These are phyloP conservation scores for Philotrypesis tridentata DNA, from an alignment of 1,140 invertebrate species.

Conservation along the genomic window DNA sequence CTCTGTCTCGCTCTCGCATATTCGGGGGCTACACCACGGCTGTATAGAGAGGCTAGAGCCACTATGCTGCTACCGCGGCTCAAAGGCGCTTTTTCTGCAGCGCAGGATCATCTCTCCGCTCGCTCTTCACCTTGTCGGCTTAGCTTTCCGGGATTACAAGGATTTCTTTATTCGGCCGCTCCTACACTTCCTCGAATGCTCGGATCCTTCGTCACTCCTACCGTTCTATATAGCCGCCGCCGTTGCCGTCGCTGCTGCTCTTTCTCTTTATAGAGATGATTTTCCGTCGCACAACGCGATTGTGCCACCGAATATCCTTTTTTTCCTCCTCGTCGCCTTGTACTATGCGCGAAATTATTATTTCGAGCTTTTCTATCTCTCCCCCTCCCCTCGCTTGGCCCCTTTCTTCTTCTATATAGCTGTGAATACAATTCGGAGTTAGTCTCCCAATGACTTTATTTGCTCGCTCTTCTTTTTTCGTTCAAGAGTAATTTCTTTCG, in stretches of 20 bases:
- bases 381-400: no score
- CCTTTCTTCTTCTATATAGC: no score
- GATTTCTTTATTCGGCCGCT: slow-evolving; percentile 62
- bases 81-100: background rate
- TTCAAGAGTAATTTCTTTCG: background rate
- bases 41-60: background rate
- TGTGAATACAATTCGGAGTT: background rate
- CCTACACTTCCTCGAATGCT: slow-evolving; percentile 36
- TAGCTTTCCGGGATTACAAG: slow-evolving; percentile 64
- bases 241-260: background rate
- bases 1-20: slow-evolving; percentile 59
- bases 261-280: background rate
- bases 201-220: slow-evolving; percentile 18
- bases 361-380: background rate
- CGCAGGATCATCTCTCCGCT: slow-evolving; percentile 39
- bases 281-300: background rate
- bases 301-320: background rate
- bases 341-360: background rate
- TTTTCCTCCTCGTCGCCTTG: background rate
- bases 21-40: slow-evolving; percentile 40
- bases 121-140: slow-evolving; percentile 60
- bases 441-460: slow-evolving; percentile 18
- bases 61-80: background rate
- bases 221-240: background rate
- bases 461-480: background rate